These are phyloP conservation scores for Astreopora myriophthalma DNA, from an alignment of 64 coral and sea anemone species.

Conservation along the genomic window DNA sequence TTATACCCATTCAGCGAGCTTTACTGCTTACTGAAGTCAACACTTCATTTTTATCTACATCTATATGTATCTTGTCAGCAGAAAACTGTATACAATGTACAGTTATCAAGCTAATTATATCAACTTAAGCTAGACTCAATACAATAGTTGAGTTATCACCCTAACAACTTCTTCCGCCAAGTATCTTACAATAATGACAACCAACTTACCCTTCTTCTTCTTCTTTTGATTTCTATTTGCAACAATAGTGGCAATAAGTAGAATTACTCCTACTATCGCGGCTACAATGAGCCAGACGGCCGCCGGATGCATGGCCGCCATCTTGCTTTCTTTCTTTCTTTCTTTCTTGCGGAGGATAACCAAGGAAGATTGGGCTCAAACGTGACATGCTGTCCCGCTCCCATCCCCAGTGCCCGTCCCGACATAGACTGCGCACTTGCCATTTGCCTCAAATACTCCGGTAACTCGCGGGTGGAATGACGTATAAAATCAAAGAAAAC, in stretches of 20 bases:
- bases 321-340: slow-evolving; percentile 22
- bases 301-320: slow-evolving; percentile 48
- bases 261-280: slow-evolving; percentile 26
- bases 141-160: not conserved
- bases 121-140: no score
- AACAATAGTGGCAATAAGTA: slow-evolving; percentile 36
- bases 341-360: not conserved
- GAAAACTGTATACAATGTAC: no score
- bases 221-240: slow-evolving; percentile 52
- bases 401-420: no score
- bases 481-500: no score
- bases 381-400: not conserved
- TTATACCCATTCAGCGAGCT: no score
- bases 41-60: no score
- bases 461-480: no score
- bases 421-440: no score
- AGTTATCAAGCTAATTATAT: no score
- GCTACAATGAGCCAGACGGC: slow-evolving; percentile 63
- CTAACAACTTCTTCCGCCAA: not conserved
- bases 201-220: slow-evolving; percentile 35
- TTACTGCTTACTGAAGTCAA: no score
- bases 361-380: not conserved
- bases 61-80: no score
- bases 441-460: no score
- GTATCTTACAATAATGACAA: not conserved